Evolutionary conservation across 2,888 invertebrate genomes (phyloP), one percentile per base, ranked within the genome.

Genomic region (Notodonta dromedarius): DNA sequence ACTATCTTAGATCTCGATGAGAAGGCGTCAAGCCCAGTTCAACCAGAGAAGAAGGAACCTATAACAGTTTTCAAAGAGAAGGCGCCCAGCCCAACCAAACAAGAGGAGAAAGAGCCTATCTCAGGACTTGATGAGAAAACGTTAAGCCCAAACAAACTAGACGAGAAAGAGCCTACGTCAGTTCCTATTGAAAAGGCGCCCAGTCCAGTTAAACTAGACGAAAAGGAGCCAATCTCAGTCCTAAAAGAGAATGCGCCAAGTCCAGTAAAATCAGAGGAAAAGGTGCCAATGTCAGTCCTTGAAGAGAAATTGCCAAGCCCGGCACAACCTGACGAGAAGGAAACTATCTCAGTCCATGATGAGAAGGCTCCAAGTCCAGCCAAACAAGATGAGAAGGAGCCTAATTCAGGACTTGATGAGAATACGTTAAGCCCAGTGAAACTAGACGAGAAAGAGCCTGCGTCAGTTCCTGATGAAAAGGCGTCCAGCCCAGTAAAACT

Each of bases 1-100:
- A 50, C 57, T 4, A 56, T 58, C 46, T 59, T 52, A 8, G 51
- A 13, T 5, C 56, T 46, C 0, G 69, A 69, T 9, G 65, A 69
- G 5, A 63, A 63, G n/a, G 51, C 56, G 2, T 40, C 62, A 0
- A 59, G 42, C 50, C 58, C 48, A 9, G 50, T 24, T 6, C 51
- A 65, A 12, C 42, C 52, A 9, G 65, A 69, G 0, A 62, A 69
- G 0, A 69, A 69, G n/a, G 35, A 58, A 5, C 56, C 60, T 0
- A 74, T 66, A 24, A 62, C 61, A 6, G 59, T 60, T 5, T 4
- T 3, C 0, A 51, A 65, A 4, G 11, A 12, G 12, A 57, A 65
- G 11, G 61, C 60, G 3, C 16, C 61, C 11, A 71, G 62, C 16
- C 51, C 55, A 12, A 8, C 56, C 0, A 54, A 66, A 16, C 58